Percentiles rank a stretch among this genome's conserved stretches.
These are phyloP conservation scores for Lithobates sylvaticus DNA, from an alignment of 2,797 vertebrate species.

Conservation along the genomic window DNA sequence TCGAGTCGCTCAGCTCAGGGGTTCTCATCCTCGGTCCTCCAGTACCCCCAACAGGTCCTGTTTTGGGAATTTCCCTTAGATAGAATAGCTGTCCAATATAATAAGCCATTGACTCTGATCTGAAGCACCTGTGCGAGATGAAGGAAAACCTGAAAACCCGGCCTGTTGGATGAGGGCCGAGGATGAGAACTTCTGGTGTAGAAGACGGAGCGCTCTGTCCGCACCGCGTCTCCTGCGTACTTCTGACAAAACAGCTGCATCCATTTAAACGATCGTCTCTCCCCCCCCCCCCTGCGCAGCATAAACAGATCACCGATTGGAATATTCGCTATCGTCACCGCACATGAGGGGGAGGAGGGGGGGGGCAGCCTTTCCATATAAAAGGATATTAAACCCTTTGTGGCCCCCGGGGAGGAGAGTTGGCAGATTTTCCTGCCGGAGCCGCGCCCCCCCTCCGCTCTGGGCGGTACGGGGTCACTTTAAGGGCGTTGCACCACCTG, in stretches of 20 bases:
- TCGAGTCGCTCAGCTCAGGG: no score
- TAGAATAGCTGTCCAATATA: no score
- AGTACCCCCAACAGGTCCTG: no score
- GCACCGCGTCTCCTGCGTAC: not conserved
- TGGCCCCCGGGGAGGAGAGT: not conserved
- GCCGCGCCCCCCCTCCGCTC: not conserved
- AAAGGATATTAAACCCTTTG: not conserved
- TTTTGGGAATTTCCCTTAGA: no score
- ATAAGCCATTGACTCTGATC: no score
- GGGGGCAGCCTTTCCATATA: not conserved
- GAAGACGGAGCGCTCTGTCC: not conserved
- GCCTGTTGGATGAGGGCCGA: no score
- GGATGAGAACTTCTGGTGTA: no score
- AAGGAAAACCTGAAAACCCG: no score
- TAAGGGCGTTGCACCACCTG: not conserved
- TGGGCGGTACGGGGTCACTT: not conserved
- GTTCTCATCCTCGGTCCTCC: no score
- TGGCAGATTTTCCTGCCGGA: not conserved
- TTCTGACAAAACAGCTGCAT: slow-evolving; percentile 7
- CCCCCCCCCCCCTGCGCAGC: not conserved
- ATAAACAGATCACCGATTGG: slow-evolving; percentile 30
- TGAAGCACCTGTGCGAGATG: no score
- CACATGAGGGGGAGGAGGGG: no score
- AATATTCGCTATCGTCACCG: not conserved
- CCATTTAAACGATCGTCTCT: not conserved